Evolutionary conservation across 2,113 vertebrate genomes (phyloP), one percentile per base, ranked within the genome.

Genomic region (Pholis gunnellus): DNA sequence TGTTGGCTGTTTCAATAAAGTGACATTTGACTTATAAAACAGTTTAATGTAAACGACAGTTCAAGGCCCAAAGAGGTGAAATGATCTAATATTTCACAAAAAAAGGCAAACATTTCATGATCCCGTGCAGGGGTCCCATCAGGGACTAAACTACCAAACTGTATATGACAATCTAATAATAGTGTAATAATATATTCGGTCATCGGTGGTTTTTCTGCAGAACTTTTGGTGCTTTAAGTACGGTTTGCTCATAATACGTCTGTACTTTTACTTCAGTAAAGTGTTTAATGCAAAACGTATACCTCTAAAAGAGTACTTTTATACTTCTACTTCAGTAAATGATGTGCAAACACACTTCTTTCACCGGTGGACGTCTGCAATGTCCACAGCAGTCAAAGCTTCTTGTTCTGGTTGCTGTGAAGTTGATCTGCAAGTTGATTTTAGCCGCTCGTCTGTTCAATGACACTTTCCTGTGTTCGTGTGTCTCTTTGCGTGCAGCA

Each of bases 401-500:
- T 75, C 31, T 20, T 20, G 3, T 27, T 46, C 29, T 11, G 10
- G 44, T 18, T 17, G 13, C 44, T 56, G 48, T 67, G 8, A 27
- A 54, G 31, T 27, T 50, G n/a, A 31, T 42, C 34, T 36, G 4
- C 11, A 15, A 20, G 46, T 75, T 54, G 38, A 29, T 61, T 31
- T 67, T 5, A 31, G 2, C 15, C 11, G 18, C 9, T 0, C 8
- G n/a, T 57, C 2, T 44, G 36, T 42, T 40, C 61, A 2, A 0
- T 56, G 2, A 61, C 6, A 22, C 25, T 42, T 52, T 1, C 29
- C 20, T 52, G 20, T 31, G 36, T 72, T 5, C 79, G 44, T 85
- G 11, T 57, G n/a, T 57, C 3, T 27, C 10, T 57, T 13, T 57
- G 54, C 2, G 54, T 81, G 31, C 7, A 94, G 93, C 67, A 91